phyloP scores from a whole-genome alignment of 2,113 vertebrate species.

The Nyctereutes procyonoides region DNA sequence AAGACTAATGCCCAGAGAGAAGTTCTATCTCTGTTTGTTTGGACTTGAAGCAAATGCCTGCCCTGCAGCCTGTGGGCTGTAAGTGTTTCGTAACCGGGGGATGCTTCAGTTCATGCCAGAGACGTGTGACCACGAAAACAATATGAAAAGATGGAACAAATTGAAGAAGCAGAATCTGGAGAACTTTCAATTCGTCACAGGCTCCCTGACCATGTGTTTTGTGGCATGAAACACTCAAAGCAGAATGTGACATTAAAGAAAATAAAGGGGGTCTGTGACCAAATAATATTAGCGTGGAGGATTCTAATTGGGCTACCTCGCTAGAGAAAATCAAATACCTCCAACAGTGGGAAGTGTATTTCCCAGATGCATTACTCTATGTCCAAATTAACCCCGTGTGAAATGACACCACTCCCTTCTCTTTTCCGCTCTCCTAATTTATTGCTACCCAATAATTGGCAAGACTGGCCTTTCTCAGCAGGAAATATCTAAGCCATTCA shows the following conservation, averaged over 20 bases:
- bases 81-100: constrained; percentile 56
- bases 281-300: neutral
- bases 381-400: neutral
- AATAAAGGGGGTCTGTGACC: constrained; percentile 24
- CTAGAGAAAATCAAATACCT: constrained; percentile 17
- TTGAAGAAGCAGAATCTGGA: constrained; percentile 49
- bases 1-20: constrained; percentile 51
- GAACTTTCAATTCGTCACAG: neutral
- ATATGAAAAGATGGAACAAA: constrained; percentile 40
- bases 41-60: constrained; percentile 49
- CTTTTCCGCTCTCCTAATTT: neutral
- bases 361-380: neutral
- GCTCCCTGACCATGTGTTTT: constrained; percentile 68
- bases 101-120: constrained; percentile 36
- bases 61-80: constrained; percentile 23
- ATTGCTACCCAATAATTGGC: neutral
- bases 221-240: constrained; percentile 27
- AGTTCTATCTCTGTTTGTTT: constrained; percentile 31
- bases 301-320: neutral
- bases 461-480: neutral
- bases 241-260: constrained; percentile 61
- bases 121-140: constrained; percentile 11
- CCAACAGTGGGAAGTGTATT: neutral
- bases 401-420: neutral
- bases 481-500: neutral